These are phyloP conservation scores for Napeogenes inachia DNA, from an alignment of 2,888 invertebrate species.

Conservation along the genomic window DNA sequence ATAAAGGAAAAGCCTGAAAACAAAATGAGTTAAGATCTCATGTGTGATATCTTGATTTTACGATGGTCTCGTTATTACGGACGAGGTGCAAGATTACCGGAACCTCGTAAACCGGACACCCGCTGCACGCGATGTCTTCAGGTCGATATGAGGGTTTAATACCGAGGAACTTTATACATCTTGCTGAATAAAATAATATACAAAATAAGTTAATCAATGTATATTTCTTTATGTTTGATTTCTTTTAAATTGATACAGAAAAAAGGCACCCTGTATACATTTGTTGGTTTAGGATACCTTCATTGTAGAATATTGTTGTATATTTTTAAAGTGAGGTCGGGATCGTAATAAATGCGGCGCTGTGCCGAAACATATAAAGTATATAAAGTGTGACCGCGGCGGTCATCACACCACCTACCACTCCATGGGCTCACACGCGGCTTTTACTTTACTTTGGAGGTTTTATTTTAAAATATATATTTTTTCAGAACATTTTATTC, in stretches of 20 bases:
- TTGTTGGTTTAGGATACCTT: constrained; percentile 25
- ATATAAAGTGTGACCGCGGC: constrained; percentile 72
- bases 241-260: too few relatives aligned
- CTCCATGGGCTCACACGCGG: constrained; percentile 47
- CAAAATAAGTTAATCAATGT: neutral
- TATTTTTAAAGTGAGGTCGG: constrained; percentile 31
- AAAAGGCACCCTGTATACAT: constrained; percentile 5
- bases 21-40: constrained; percentile 5
- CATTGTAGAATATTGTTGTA: constrained; percentile 17
- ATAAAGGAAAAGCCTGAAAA: neutral
- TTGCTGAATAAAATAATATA: neutral
- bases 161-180: neutral
- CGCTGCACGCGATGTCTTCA: constrained; percentile 40
- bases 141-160: constrained; percentile 18
- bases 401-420: constrained; percentile 60
- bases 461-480: neutral
- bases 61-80: constrained; percentile 50
- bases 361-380: constrained; percentile 66
- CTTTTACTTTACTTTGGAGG: neutral
- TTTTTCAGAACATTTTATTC: neutral
- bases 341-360: constrained; percentile 61
- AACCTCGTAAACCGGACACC: constrained; percentile 57
- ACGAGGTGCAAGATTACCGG: constrained; percentile 58
- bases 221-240: too few relatives aligned
- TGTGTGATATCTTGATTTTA: constrained; percentile 22